phyloP scores from a whole-genome alignment of 2,888 invertebrate genomes.

The Cactoblastis cactorum region DNA sequence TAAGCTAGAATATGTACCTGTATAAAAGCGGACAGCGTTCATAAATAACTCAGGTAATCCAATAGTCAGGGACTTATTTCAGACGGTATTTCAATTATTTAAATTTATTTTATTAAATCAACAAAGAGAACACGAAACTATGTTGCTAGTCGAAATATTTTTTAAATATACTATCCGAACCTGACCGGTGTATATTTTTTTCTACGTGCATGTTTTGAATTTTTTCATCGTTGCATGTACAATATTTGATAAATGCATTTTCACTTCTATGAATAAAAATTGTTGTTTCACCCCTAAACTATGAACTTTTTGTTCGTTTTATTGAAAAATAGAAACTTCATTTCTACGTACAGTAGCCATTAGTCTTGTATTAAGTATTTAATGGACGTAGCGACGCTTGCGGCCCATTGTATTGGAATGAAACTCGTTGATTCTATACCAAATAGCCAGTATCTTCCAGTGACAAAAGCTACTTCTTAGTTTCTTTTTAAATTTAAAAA shows the following conservation, averaged over 20 bases:
- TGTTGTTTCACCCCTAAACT: too few relatives aligned
- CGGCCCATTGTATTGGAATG: conserved; percentile 5
- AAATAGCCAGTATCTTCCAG: background rate
- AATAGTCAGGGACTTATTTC: background rate
- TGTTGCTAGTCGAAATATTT: too few relatives aligned
- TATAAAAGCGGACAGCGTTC: background rate
- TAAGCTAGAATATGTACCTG: too few relatives aligned
- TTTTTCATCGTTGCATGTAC: too few relatives aligned
- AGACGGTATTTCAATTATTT: background rate
- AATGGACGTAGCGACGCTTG: conserved; percentile 9
- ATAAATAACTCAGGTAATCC: background rate
- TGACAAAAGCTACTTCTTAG: conserved; percentile 2
- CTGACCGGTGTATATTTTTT: too few relatives aligned
- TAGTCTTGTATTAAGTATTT: conserved; percentile 11
- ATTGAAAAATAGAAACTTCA: conserved; percentile 6
- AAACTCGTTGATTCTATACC: conserved; percentile 1
- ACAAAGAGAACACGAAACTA: too few relatives aligned
- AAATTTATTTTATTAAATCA: too few relatives aligned
- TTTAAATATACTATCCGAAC: too few relatives aligned
- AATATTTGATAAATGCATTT: too few relatives aligned
- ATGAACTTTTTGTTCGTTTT: background rate
- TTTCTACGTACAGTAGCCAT: background rate
- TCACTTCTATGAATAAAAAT: too few relatives aligned
- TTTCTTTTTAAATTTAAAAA: conserved; percentile 1
- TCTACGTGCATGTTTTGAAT: too few relatives aligned